Base-by-base conservation (phyloP, 2,113 vertebrate genomes). In the Henicopernis longicauda region DNA sequence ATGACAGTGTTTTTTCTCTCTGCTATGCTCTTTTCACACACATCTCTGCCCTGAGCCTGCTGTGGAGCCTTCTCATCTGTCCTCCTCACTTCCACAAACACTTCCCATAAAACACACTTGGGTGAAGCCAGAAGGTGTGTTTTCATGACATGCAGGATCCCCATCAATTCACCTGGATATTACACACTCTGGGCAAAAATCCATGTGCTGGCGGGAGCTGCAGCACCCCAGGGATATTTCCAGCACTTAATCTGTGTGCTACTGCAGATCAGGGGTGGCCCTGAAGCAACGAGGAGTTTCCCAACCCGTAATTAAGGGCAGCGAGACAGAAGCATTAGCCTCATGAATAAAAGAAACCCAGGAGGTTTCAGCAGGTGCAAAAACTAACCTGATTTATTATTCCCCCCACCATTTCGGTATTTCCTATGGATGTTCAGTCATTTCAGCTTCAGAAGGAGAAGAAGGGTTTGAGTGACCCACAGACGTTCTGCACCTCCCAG, bases 1-100 rank as follows among this genome's bases (percentile, higher is more conserved):
- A 34, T 4, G 19, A 44, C 31, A 49, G 16, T 15, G 15, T 0
- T 31, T 88, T 81, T 67, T 38, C 49, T 52, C 40, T 52, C 50
- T 0, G 2, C 36, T 17, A 7, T 45, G 14, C 27, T 9, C 7
- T 70, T 78, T 69, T 82, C 49, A 31, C 4, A 2, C 1, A 1
- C 4, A 3, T 18, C 31, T 82, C 49, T 80, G 31, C 29, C 45
- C 29, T 4, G 8, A 44, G 17, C 16, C 23, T 86, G 22, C 44
- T 18, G 32, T 29, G 38, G 31, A 86, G 32, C 31, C 25, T 44
- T 36, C 34, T 72, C 27, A 27, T 22, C 61, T 62, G 13, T 52
- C 65, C 55, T 78, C 21, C 50, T 58, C 77, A n/a, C 6, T 8
- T 45, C 49, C 6, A 2, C 44, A 32, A 26, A 55, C 10, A 7